A percentile compares a stretch with the other conserved stretches of the same genome.
These are phyloP conservation scores for Heliconius nattereri DNA, from an alignment of 1,140 invertebrate species.

Conservation along the genomic window DNA sequence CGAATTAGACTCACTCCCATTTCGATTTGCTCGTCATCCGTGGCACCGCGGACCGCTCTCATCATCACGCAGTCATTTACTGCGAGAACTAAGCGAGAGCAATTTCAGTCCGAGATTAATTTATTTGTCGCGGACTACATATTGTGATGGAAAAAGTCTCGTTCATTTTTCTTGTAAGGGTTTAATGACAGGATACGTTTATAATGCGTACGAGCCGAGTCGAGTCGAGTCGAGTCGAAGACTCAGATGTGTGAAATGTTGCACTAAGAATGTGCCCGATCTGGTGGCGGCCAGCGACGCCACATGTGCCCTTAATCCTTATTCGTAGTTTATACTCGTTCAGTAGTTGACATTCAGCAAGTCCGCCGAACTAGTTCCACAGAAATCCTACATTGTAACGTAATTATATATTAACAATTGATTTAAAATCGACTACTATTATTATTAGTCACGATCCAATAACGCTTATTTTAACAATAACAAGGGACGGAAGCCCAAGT, in stretches of 20 bases:
- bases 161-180: constrained; percentile 62
- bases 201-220: constrained; percentile 47
- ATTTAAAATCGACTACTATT: constrained; percentile 12
- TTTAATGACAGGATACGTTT: constrained; percentile 76
- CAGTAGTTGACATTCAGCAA: constrained; percentile 30
- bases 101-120: constrained; percentile 68
- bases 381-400: background rate
- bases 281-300: constrained; percentile 24
- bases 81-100: constrained; percentile 60
- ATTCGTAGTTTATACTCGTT: constrained; percentile 24
- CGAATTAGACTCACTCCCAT: constrained; percentile 76
- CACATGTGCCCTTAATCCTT: constrained; percentile 31
- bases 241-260: constrained; percentile 70
- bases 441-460: constrained; percentile 7
- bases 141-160: constrained; percentile 59
- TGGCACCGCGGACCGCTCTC: constrained; percentile 49
- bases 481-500: background rate
- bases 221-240: constrained; percentile 26
- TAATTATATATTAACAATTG: constrained; percentile 19
- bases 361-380: constrained; percentile 15
- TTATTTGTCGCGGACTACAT: constrained; percentile 66
- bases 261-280: constrained; percentile 47
- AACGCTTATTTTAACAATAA: background rate
- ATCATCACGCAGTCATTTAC: constrained; percentile 56
- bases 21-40: constrained; percentile 72